Percentiles rank a stretch among this genome's conserved stretches.
Evolutionary conservation across 1,140 invertebrate species (phyloP).

Genomic region (Pissodes strobi): DNA sequence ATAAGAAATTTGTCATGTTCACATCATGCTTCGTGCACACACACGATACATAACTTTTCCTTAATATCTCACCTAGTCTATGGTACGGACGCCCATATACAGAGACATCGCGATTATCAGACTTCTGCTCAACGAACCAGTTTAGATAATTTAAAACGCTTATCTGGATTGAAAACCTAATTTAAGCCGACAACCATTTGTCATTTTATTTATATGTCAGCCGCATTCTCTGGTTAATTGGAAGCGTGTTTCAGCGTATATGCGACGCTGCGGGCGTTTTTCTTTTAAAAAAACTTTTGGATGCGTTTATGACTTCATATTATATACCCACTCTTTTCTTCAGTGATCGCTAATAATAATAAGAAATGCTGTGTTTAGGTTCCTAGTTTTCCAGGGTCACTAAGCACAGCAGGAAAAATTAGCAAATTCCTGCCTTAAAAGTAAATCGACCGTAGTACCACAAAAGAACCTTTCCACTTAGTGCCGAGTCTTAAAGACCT

Average conservation of each 20-base stretch:
- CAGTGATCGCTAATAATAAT: no score
- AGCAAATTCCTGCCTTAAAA: no score
- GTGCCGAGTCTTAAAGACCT: no score
- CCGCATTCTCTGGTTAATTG: constrained; percentile 32
- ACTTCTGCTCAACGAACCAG: constrained; percentile 35
- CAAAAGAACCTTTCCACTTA: no score
- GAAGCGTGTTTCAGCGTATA: constrained; percentile 16
- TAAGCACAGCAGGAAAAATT: no score
- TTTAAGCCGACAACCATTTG: constrained; percentile 38
- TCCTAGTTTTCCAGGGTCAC: no score
- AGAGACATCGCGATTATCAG: constrained; percentile 27
- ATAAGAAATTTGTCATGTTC: constrained; percentile 27
- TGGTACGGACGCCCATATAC: constrained; percentile 6
- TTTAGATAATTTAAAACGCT: constrained; percentile 38
- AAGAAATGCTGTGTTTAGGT: no score
- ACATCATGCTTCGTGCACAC: constrained; percentile 9
- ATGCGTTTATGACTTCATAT: constrained; percentile 1
- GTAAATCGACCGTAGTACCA: no score
- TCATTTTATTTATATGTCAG: constrained; percentile 38
- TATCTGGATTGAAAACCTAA: constrained; percentile 37
- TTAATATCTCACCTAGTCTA: constrained; percentile 29
- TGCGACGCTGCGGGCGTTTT: not conserved
- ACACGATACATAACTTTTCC: constrained; percentile 6
- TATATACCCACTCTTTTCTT: not conserved
- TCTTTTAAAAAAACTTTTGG: not conserved